Evolutionary conservation across 2,888 invertebrate species (phyloP).

Genomic region (Ischnus inquisitorius): DNA sequence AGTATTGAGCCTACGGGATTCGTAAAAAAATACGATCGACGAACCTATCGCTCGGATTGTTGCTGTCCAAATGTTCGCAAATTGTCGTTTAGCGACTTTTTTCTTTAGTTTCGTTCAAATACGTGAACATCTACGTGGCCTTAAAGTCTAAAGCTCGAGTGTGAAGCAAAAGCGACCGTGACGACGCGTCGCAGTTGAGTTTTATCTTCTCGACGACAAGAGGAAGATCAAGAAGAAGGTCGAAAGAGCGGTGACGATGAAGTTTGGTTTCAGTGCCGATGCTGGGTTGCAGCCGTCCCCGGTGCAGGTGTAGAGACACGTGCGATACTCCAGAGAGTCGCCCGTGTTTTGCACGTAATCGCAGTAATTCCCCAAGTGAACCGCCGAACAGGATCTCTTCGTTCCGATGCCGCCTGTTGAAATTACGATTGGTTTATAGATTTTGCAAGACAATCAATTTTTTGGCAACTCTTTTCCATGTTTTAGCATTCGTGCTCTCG

Average conservation of each 20-base stretch:
- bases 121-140: not conserved
- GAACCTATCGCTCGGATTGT: not conserved
- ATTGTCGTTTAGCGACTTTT: not conserved
- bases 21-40: not conserved
- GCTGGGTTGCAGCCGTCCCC: constrained; percentile 94
- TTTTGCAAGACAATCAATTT: not conserved
- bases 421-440: constrained; percentile 6
- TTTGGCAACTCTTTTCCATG: not conserved
- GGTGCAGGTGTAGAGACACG: constrained; percentile 94
- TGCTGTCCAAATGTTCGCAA: not conserved
- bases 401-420: constrained; percentile 94
- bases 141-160: constrained; percentile 11
- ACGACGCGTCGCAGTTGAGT: not conserved
- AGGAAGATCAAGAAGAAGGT: constrained; percentile 21
- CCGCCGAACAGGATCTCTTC: constrained; percentile 94
- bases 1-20: not conserved
- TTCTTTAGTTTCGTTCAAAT: not conserved
- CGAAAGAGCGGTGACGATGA: constrained; percentile 28
- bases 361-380: constrained; percentile 95
- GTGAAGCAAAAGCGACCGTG: constrained; percentile 11
- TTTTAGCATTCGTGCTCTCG: not conserved
- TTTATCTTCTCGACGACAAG: constrained; percentile 43
- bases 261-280: constrained; percentile 68
- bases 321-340: constrained; percentile 93
- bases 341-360: constrained; percentile 94